Base-by-base conservation (phyloP, 2,888 invertebrate genomes). In the Hypsopygia costalis region DNA sequence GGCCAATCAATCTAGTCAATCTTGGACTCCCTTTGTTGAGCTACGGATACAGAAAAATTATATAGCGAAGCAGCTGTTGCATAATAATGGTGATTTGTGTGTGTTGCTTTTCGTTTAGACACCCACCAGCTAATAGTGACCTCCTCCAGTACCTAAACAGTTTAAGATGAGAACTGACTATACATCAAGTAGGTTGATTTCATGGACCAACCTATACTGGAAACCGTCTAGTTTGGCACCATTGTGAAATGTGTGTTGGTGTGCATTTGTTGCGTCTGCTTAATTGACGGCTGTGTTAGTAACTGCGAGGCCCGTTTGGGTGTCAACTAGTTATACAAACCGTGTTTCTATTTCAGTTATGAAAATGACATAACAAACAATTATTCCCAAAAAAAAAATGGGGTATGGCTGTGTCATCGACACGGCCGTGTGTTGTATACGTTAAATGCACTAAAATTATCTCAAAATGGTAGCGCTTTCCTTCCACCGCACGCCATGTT, bases 251-350 rank as follows among this genome's bases (percentile, higher is more conserved):
- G 43, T 54, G 33, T 42, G 40, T 34, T 43, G 34, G 53, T 62
- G 53, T 56, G 58, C 41, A 43, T 40, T 40, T 42, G 25, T 3
- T 56, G 58, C 40, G 44, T 38, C 38, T 43, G 42, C 41, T 41
- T 49, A 52, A 56, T 52, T 52, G 52, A 32, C 49, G 16, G 4
- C 16, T 16, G 55, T 56, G 46, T 50, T 47, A 32, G 52, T 58
- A 47, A 36, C 34, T 38, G 49, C 40, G 66, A 52, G 64, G 59
- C 64, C 48, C 55, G 35, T 33, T 46, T 49, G 56, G 63, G 61
- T 56, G 51, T 44, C 48, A 36, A 44, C 40, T 36, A 37, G 34
- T 40, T 40, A 40, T 51, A 48, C 50, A 52, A 55, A 52, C 47
- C 50, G 27, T 36, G 28, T 43, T 32, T 11, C 27, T 28, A n/a